phyloP scores from a whole-genome alignment of 2,797 vertebrate genomes.

The Percopsis omiscomaycus region DNA sequence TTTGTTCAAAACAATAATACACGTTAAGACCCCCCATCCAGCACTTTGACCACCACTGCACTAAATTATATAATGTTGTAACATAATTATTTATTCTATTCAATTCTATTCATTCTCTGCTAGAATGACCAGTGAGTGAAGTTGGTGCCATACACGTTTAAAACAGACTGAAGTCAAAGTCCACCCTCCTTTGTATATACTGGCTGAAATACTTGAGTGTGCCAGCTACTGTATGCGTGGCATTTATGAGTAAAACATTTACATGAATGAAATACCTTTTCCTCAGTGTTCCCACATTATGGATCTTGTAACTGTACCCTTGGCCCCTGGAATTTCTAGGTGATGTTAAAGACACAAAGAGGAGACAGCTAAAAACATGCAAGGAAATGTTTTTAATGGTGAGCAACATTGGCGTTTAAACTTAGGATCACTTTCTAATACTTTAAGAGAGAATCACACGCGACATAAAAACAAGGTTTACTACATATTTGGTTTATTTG shows the following conservation, averaged over 20 bases:
- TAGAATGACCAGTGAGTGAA: neutral
- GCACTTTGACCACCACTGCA: neutral
- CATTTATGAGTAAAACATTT: constrained; percentile 8
- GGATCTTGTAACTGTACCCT: neutral
- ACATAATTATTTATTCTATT: too few species aligned
- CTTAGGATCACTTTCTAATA: neutral
- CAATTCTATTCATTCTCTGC: neutral
- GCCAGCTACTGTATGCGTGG: neutral
- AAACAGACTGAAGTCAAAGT: constrained; percentile 57
- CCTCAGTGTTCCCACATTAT: neutral
- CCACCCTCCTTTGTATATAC: constrained; percentile 49
- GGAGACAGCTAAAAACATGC: neutral
- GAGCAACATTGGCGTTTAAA: neutral
- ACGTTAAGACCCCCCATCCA: too few species aligned
- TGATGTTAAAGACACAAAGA: neutral
- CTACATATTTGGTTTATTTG: constrained; percentile 75
- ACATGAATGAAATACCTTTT: neutral
- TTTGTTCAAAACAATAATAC: too few species aligned
- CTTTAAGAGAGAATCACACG: constrained; percentile 14
- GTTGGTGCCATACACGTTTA: constrained; percentile 11
- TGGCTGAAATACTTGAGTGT: constrained; percentile 4
- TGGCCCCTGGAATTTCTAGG: neutral
- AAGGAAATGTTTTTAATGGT: neutral
- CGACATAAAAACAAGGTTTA: constrained; percentile 47
- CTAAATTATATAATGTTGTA: too few species aligned